Evolutionary conservation across 2,888 invertebrate species (phyloP).

Genomic region (Quadroppia sp.): DNA sequence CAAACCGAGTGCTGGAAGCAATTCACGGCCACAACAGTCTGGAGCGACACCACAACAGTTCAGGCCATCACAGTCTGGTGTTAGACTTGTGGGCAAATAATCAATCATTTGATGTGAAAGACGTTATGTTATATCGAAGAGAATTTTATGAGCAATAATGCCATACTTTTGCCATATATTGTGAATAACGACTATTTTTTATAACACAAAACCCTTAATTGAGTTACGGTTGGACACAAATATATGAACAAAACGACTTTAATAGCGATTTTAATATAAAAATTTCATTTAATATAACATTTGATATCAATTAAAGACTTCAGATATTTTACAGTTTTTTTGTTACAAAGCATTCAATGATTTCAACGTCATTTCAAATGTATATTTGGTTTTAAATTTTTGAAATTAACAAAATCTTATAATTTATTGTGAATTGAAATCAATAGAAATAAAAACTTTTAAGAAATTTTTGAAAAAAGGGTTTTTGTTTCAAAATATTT

Average conservation of each 20-base stretch:
- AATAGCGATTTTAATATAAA: background rate
- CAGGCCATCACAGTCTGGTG: constrained; percentile 43
- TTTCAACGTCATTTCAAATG: background rate
- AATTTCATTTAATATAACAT: background rate
- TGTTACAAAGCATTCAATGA: background rate
- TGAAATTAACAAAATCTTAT: constrained; percentile 1
- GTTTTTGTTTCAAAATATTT: too few species aligned
- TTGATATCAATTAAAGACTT: background rate
- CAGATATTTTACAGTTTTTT: background rate
- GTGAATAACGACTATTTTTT: constrained; percentile 11
- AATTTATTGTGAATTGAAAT: background rate
- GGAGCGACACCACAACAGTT: constrained; percentile 42
- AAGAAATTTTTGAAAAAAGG: background rate
- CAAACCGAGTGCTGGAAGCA: constrained; percentile 22
- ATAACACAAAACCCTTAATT: background rate
- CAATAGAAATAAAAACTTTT: background rate
- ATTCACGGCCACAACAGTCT: constrained; percentile 13
- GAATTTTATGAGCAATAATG: background rate
- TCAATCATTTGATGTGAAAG: background rate
- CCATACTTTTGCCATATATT: constrained; percentile 13
- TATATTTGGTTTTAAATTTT: background rate
- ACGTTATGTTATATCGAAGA: background rate
- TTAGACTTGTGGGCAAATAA: constrained; percentile 41
- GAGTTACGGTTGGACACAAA: background rate
- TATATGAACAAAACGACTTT: background rate